Evolutionary conservation across 2,797 vertebrate genomes (phyloP), one percentile per base, ranked within the genome.

Genomic region (Gila robusta): DNA sequence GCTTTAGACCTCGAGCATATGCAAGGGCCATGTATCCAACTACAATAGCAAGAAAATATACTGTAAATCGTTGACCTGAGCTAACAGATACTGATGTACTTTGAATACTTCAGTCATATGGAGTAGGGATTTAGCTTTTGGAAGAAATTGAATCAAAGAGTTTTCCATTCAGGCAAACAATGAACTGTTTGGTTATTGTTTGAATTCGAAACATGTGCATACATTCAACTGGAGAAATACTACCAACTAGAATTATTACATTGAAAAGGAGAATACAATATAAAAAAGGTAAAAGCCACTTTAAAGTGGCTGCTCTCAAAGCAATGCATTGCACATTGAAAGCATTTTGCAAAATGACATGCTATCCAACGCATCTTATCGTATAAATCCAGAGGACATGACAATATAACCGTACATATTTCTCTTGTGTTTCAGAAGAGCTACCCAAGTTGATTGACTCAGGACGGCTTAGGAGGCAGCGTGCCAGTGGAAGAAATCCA

Each of bases 401-500:
- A 87, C 83, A 87, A 35, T 67, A 28, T 44, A 32, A 28, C 39
- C 41, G 11, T 81, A 85, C 69, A 84, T 56, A 41, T 81, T 79
- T 52, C 79, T 67, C 11, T 26, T 56, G 41, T 70, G 74, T 62
- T 85, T 78, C 23, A 37, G 56, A 35, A 71, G 77, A 52, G 37
- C 76, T 39, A 86, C 23, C 52, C 49, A 83, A 67, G 54, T 64
- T 91, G 86, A 90, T 89, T 87, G 85, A 81, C 85, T 87, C 84
- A 85, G 87, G 86, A 88, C 86, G 88, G 90, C 91, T 94, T 91
- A 92, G 78, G 35, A 47, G 89, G 88, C 89, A 86, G 87, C 84
- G 86, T 87, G 92, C 91, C 93, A 94, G 93, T 84, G 71, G 82
- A 86, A 77, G 89, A 93, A 94, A 94, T 94, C 93, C 90, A 89